Evolutionary conservation across 2,888 invertebrate species (phyloP).

Genomic region (Bhutanitis thaidina): DNA sequence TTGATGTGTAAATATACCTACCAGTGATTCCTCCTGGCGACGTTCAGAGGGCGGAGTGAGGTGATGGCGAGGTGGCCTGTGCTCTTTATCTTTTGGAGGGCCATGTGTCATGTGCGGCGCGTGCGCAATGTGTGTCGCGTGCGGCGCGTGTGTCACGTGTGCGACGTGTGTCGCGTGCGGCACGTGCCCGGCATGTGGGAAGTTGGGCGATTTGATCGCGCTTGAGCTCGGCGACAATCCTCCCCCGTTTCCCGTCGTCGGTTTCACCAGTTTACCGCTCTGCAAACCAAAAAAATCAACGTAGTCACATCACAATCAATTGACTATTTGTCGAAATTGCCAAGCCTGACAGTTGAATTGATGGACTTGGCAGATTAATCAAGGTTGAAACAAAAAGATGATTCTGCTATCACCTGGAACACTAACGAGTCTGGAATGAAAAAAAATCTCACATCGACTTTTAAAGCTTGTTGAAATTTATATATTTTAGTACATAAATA

Average conservation of each 20-base stretch:
- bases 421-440: no score
- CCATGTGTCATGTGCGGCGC: constrained; percentile 19
- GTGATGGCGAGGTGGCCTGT: constrained; percentile 42
- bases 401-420: no score
- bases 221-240: constrained; percentile 32
- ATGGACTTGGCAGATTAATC: no score
- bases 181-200: constrained; percentile 22
- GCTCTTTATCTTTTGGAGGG: constrained; percentile 43
- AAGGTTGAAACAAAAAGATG: no score
- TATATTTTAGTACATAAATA: no score
- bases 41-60: constrained; percentile 43
- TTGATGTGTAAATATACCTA: constrained; percentile 9
- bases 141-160: constrained; percentile 22
- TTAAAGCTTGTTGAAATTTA: no score
- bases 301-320: no score
- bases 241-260: constrained; percentile 39
- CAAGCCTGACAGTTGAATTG: no score
- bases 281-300: constrained; percentile 33
- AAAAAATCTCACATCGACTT: no score
- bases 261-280: constrained; percentile 83
- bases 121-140: constrained; percentile 14
- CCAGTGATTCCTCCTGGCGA: constrained; percentile 32
- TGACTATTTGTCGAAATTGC: no score
- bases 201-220: constrained; percentile 20
- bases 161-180: constrained; percentile 27